Conservation (phyloP, 2,113 vertebrate genomes). For the Fulmarus glacialis region DNA sequence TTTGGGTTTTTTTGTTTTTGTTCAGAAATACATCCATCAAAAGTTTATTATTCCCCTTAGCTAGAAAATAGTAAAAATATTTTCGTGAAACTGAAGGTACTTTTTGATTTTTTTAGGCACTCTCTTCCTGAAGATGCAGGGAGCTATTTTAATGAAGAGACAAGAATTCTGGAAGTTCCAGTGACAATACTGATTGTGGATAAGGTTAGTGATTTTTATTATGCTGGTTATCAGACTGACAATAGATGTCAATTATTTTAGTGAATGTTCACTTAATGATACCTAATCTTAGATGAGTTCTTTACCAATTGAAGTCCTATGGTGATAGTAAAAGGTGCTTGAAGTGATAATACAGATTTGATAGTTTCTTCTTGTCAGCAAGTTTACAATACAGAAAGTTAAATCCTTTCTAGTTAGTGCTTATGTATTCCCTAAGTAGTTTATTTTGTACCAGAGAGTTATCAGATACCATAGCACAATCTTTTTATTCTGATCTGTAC, state of each 20-base stretch:
- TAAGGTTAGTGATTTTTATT: conserved; percentile 77
- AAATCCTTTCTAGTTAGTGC: not conserved
- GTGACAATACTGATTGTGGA: conserved; percentile 79
- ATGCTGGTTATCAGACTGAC: not conserved
- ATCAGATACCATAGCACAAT: not conserved
- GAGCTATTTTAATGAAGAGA: conserved; percentile 83
- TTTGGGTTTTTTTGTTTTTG: not conserved
- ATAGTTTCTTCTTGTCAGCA: not conserved
- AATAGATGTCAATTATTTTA: not conserved
- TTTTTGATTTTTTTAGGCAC: conserved; percentile 68
- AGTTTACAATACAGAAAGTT: not conserved
- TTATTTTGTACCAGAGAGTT: not conserved
- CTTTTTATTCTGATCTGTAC: not conserved
- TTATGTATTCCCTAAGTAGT: not conserved
- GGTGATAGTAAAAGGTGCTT: not conserved
- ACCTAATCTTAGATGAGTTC: not conserved
- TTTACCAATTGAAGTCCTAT: not conserved
- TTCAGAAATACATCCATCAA: not conserved
- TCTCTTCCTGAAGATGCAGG: conserved; percentile 83
- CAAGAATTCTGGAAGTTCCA: conserved; percentile 86
- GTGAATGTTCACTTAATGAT: not conserved
- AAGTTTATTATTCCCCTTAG: not conserved
- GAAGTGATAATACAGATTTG: not conserved
- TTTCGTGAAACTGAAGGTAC: not conserved
- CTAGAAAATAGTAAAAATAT: not conserved